Evolutionary conservation across 1,140 invertebrate genomes (phyloP), one percentile per base, ranked within the genome.

Genomic region (Drosophila novamexicana): DNA sequence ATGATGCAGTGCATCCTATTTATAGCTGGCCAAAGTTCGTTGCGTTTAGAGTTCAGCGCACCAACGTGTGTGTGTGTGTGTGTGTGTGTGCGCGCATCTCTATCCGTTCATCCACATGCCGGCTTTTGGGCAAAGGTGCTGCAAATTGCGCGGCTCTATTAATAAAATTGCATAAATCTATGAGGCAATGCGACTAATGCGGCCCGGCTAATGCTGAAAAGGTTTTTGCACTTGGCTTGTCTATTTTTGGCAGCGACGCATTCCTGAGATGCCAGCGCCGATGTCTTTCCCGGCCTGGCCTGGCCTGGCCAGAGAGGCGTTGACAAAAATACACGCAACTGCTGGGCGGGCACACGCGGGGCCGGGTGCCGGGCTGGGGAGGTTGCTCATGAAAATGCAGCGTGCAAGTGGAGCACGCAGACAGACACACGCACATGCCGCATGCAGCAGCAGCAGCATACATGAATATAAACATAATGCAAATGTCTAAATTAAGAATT

Each of bases 151-250:
- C 54, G 49, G 10, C 63, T 49, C 47, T 72, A 72, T 66, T 66
- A 72, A 72, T 72, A 65, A 65, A 70, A 34, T 54, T 52, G 56
- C 57, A 59, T 59, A 67, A 67, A 50, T 57, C 8, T 45, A 50
- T 29, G 42, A 34, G 29, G 39, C 42, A 18, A 36, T 34, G 56
- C 22, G 40, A 32, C 56, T 59, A 16, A 44, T 57, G 54, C 18
- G 22, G 40, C 39, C 39, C 40, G 12, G 56, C 37, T 52, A 53
- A 68, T 62, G 65, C 40, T 34, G 53, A 57, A 89, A 88, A 88
- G 83, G 83, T 88, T 88, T 88, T 89, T 88, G 83, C 83, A 88
- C 83, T 88, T 88, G 83, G 69, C 8, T 66, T 80, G 39, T 36
- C 68, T 76, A 76, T 76, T 88, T 81, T 89, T 50, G 77, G 47